Evolutionary conservation across 92 coral and sea anemone genomes (phyloP), one percentile per base, ranked within the genome.

Genomic region (Meandrina meandrites): DNA sequence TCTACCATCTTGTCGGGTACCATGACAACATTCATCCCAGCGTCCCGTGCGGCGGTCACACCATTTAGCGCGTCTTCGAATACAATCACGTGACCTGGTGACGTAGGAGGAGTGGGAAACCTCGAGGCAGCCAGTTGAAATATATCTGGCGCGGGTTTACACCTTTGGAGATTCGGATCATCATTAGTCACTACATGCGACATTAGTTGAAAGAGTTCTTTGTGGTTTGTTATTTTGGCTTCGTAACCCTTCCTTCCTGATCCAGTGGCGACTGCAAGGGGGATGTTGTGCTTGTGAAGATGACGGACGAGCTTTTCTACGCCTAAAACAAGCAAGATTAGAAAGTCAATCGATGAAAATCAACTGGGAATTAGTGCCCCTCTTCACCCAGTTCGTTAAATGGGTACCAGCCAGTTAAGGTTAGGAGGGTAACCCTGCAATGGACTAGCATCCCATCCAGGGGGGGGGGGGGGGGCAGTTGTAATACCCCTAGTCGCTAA

Each of bases 31-130:
- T 92, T 90, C 99, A 97, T 97, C 15, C 91, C 92, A 19, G 99
- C 99, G 27, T 98, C 97, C 27, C 80, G 85, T n/a, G 97, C 99
- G 4, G 99, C 98, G 16, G 62, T 32, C 14, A 97, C 98, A 7
- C 99, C 99, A 88, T 97, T 95, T 16, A 98, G 99, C 58, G 99
- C 98, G 79, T 97, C 99, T 70, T 97, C 99, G 73, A 97, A 94
- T 30, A 97, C 98, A 34, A 97, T 91, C 34, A 97, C 97, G 87
- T 91, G 90, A 53, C 83, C 90, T n/a, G 97, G 88, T 87, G 94
- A 92, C 47, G 90, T 37, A 7, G 99, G 97, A 21, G 87, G 87
- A 8, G 30, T 16, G 35, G 89, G 62, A 86, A 97, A 97, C 84
- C 99, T 90, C 50, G 93, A 86, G 64, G 98, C 94, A 27, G 99